Evolutionary conservation across 23 tunicate genomes (phyloP).

Genomic region (Ascidia mentula): DNA sequence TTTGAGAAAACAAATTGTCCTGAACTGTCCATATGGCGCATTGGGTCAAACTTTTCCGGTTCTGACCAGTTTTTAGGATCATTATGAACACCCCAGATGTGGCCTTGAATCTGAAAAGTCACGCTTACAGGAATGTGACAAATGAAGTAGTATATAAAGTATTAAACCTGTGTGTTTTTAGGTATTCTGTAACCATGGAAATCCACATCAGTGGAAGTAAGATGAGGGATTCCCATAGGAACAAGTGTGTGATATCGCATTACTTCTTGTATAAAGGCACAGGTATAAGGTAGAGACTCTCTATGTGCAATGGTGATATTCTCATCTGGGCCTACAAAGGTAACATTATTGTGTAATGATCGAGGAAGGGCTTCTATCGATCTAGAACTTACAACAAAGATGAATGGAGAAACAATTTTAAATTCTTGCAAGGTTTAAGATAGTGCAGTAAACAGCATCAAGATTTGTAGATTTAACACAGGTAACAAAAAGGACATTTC

Average conservation of each 20-base stretch:
- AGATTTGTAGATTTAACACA: too few species aligned
- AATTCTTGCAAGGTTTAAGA: too few species aligned
- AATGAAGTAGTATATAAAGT: background rate
- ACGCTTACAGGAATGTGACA: background rate
- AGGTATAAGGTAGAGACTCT: background rate
- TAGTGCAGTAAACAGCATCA: too few species aligned
- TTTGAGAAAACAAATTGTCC: slow-evolving; percentile 24
- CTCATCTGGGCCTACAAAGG: background rate
- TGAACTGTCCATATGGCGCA: slow-evolving; percentile 38
- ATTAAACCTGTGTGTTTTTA: background rate
- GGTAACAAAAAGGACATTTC: too few species aligned
- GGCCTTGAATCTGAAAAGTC: background rate
- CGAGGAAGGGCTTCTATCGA: background rate
- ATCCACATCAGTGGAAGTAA: slow-evolving; percentile 6
- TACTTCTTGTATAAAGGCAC: background rate
- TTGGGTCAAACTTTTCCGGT: slow-evolving; percentile 27
- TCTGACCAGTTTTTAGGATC: slow-evolving; percentile 15
- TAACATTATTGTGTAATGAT: background rate
- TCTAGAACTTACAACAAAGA: background rate
- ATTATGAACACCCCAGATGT: slow-evolving; percentile 15
- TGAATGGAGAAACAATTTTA: too few species aligned
- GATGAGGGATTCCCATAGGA: background rate
- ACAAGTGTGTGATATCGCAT: background rate
- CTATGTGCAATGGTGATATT: background rate
- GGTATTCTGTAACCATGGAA: background rate